phyloP scores from a whole-genome alignment of 2,113 vertebrate species.

The Origma solitaria region DNA sequence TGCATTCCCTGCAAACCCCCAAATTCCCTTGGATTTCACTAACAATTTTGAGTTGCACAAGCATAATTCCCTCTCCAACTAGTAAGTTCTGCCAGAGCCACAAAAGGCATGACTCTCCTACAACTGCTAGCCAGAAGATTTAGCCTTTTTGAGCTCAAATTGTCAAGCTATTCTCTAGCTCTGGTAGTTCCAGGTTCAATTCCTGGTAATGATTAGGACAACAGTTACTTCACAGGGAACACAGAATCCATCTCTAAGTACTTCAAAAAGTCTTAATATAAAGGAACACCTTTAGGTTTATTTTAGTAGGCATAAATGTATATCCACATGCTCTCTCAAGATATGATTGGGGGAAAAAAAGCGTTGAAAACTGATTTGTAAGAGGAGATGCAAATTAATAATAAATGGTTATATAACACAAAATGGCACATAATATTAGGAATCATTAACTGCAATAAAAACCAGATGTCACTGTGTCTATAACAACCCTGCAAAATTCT shows the following conservation, averaged over 20 bases:
- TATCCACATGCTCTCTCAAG: not conserved
- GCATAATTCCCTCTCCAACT: constrained; percentile 35
- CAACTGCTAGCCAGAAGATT: constrained; percentile 46
- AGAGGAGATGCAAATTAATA: constrained; percentile 33
- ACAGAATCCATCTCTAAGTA: not conserved
- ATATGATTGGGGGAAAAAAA: not conserved
- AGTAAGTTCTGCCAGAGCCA: constrained; percentile 42
- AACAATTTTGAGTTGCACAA: constrained; percentile 44
- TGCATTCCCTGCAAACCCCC: constrained; percentile 54
- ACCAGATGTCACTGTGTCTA: constrained; percentile 30
- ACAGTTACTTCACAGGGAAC: not conserved
- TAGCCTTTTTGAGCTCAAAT: constrained; percentile 42
- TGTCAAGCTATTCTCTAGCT: constrained; percentile 18
- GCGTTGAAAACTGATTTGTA: not conserved
- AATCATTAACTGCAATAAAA: constrained; percentile 55
- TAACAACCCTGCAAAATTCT: constrained; percentile 30
- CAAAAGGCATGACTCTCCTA: constrained; percentile 42
- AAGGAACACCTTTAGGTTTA: not conserved
- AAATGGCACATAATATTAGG: constrained; percentile 48
- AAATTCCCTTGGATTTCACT: constrained; percentile 41
- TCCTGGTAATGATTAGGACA: constrained; percentile 59
- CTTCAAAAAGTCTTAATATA: not conserved
- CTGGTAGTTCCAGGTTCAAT: constrained; percentile 55
- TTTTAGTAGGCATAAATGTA: not conserved
- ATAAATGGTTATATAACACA: constrained; percentile 45